A percentile compares a stretch with the other conserved stretches of the same genome.
Conservation (phyloP, 2,797 vertebrate genomes). For the Acanthurus leucopareius region DNA sequence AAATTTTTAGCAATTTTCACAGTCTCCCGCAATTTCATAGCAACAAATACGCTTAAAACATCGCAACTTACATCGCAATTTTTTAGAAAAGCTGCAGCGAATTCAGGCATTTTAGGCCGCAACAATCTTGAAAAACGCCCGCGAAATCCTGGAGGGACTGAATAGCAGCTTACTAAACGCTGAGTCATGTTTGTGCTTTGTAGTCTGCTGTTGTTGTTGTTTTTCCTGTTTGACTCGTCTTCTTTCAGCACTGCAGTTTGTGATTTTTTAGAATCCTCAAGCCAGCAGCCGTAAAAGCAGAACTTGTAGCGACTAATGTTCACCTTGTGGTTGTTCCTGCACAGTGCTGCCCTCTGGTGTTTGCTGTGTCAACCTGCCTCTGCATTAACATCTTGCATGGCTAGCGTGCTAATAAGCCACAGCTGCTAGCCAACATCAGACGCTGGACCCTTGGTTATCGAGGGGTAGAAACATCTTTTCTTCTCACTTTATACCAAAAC, state of each 20-base stretch:
- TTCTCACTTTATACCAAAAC: slow-evolving; percentile 39
- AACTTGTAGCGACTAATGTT: slow-evolving; percentile 52
- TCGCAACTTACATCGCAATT: too few species aligned
- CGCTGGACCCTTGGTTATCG: slow-evolving; percentile 33
- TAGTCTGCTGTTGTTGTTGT: slow-evolving; percentile 23
- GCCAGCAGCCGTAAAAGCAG: background rate
- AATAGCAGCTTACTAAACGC: too few species aligned
- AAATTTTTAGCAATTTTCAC: too few species aligned
- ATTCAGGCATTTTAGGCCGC: too few species aligned
- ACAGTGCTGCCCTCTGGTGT: slow-evolving; percentile 62
- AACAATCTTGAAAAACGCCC: too few species aligned
- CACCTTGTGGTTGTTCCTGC: slow-evolving; percentile 68
- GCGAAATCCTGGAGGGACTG: too few species aligned
- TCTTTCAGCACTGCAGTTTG: slow-evolving; percentile 10
- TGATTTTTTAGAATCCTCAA: slow-evolving; percentile 24
- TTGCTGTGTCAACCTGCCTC: slow-evolving; percentile 47
- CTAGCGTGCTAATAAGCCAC: slow-evolving; percentile 46
- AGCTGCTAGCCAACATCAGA: slow-evolving; percentile 49
- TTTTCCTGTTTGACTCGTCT: background rate
- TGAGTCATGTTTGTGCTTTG: slow-evolving; percentile 1
- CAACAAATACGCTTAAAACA: too few species aligned
- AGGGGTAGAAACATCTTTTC: slow-evolving; percentile 69
- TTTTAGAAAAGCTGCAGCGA: too few species aligned
- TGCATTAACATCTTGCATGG: slow-evolving; percentile 73
- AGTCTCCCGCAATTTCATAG: too few species aligned